Conservation (phyloP, 2,797 vertebrate genomes). For the Margarornis squamiger region DNA sequence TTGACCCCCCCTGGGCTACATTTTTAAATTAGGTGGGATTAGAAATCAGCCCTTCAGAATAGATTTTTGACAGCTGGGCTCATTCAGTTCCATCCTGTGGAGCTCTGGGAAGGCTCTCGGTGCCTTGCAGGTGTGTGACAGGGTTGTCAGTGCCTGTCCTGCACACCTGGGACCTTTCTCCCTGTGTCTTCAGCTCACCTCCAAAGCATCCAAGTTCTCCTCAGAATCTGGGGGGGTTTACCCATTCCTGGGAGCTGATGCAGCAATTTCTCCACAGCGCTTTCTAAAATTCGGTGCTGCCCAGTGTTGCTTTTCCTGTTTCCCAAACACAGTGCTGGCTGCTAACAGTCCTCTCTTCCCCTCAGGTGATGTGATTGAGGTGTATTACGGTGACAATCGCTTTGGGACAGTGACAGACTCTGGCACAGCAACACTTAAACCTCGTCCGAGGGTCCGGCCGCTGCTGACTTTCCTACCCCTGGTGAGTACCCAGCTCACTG, state of each 20-base stretch:
- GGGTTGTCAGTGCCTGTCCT: background rate
- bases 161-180: background rate
- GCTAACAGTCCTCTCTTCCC: slow-evolving; percentile 9
- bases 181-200: rapidly evolving
- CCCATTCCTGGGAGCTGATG: background rate
- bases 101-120: background rate
- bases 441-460: slow-evolving; percentile 77
- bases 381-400: slow-evolving; percentile 70
- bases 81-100: rapidly evolving
- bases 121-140: background rate
- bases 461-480: slow-evolving; percentile 77
- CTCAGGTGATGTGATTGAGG: slow-evolving; percentile 70
- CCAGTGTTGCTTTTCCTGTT: rapidly evolving
- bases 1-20: background rate
- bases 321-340: rapidly evolving
- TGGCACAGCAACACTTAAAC: slow-evolving; percentile 78
- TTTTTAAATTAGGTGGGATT: too few relatives aligned
- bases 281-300: rapidly evolving
- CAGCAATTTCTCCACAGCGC: rapidly evolving
- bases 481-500: slow-evolving; percentile 58
- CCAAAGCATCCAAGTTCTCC: background rate
- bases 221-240: background rate
- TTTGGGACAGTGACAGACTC: slow-evolving; percentile 72
- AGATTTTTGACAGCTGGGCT: background rate
- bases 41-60: background rate